These are phyloP conservation scores for Tribolium freemani DNA, from an alignment of 2,888 invertebrate species.

Conservation along the genomic window DNA sequence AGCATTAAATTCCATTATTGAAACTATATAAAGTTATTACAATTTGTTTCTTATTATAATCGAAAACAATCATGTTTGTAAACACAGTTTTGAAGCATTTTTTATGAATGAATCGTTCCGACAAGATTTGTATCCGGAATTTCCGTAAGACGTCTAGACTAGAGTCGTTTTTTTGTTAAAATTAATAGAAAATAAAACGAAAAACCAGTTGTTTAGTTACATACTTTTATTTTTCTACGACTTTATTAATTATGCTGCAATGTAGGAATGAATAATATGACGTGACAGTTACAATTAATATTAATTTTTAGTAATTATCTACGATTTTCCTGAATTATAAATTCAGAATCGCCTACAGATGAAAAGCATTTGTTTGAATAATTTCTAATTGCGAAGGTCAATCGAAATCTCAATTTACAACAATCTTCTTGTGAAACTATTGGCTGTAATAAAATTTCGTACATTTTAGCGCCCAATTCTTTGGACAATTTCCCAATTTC, in stretches of 20 bases:
- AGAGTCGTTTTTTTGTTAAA: not conserved
- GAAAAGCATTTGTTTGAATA: too few species aligned
- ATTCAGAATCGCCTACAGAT: not conserved
- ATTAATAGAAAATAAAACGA: not conserved
- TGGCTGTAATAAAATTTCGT: not conserved
- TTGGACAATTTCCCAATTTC: not conserved
- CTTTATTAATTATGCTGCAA: too few species aligned
- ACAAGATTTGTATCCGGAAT: not conserved
- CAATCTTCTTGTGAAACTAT: too few species aligned
- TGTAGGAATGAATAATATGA: not conserved
- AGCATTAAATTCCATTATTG: too few species aligned
- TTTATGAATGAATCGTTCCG: too few species aligned
- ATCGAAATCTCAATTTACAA: not conserved
- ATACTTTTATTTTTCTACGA: too few species aligned
- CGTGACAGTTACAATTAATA: not conserved
- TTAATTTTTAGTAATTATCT: not conserved
- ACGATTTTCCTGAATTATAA: not conserved
- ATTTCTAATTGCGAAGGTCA: not conserved
- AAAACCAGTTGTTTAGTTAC: too few species aligned
- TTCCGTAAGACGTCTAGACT: not conserved
- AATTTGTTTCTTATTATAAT: too few species aligned
- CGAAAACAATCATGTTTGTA: too few species aligned
- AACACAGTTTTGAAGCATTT: too few species aligned
- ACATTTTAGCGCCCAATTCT: not conserved
- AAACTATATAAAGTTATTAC: too few species aligned